These are phyloP conservation scores for Solea solea DNA, from an alignment of 2,113 vertebrate genomes.

Conservation along the genomic window DNA sequence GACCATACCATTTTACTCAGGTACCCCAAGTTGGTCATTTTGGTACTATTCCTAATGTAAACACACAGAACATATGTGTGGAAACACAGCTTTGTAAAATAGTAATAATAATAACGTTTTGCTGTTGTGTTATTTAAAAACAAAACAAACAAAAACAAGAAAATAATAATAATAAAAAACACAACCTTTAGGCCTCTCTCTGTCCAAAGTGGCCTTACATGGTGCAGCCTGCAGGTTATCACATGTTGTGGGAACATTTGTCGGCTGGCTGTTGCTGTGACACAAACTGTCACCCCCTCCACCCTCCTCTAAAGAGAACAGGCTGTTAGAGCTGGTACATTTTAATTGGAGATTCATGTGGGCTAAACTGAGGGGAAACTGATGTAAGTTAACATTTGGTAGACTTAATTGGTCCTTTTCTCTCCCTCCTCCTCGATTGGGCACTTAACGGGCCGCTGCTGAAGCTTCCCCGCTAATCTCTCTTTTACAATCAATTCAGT, in stretches of 20 bases:
- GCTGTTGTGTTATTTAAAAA: no score
- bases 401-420: constrained; percentile 99
- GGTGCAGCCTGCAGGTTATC: not conserved
- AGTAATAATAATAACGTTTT: not conserved
- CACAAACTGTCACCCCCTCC: constrained; percentile 88
- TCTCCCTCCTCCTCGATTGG: constrained; percentile 78
- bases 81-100: no score
- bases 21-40: no score
- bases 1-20: no score
- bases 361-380: constrained; percentile 94
- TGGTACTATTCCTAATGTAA: no score
- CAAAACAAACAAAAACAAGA: no score
- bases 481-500: constrained; percentile 99
- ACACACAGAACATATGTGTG: no score
- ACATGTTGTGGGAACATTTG: constrained; percentile 58
- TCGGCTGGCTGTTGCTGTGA: constrained; percentile 77
- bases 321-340: constrained; percentile 86
- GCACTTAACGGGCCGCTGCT: constrained; percentile 86
- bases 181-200: not conserved
- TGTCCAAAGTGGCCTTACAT: constrained; percentile 4
- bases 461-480: constrained; percentile 98
- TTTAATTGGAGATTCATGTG: constrained; percentile 99
- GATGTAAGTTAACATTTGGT: constrained; percentile 99
- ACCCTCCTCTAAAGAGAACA: constrained; percentile 38
- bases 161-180: not conserved